Evolutionary conservation across 2,113 vertebrate species (phyloP).

Genomic region (Xenopus borealis): DNA sequence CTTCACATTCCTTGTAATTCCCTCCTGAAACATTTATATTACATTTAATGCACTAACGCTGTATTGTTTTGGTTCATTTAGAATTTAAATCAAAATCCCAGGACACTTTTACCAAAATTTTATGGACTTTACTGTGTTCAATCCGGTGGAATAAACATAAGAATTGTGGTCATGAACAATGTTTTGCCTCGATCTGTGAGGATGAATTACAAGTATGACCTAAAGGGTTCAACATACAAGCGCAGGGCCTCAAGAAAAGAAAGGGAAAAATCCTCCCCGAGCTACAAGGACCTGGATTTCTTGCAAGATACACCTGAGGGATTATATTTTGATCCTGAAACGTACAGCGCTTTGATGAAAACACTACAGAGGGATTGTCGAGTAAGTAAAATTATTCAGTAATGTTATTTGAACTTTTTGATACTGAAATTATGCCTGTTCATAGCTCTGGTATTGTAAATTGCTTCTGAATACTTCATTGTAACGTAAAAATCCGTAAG

Average conservation of each 20-base stretch:
- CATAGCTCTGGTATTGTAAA: too few species aligned
- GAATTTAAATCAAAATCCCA: slow-evolving; percentile 95
- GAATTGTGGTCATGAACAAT: slow-evolving; percentile 96
- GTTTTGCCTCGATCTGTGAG: slow-evolving; percentile 82
- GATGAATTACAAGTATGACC: slow-evolving; percentile 93
- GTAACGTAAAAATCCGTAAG: too few species aligned
- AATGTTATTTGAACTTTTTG: not conserved
- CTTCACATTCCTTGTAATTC: too few species aligned
- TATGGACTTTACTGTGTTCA: slow-evolving; percentile 94
- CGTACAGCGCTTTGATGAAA: slow-evolving; percentile 89
- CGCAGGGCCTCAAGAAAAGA: slow-evolving; percentile 88
- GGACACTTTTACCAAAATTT: slow-evolving; percentile 92
- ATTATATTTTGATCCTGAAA: slow-evolving; percentile 89
- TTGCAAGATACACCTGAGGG: slow-evolving; percentile 93
- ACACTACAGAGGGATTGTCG: slow-evolving; percentile 92
- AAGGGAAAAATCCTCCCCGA: slow-evolving; percentile 78
- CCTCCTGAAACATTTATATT: too few species aligned
- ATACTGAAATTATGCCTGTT: too few species aligned
- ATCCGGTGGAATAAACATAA: slow-evolving; percentile 79
- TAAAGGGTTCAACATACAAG: slow-evolving; percentile 93
- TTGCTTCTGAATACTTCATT: too few species aligned
- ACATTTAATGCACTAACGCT: not conserved
- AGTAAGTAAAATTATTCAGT: slow-evolving; percentile 66
- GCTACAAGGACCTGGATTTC: slow-evolving; percentile 95
- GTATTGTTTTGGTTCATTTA: slow-evolving; percentile 53